These are phyloP conservation scores for Andrena dorsata DNA, from an alignment of 2,888 invertebrate species.

Conservation along the genomic window DNA sequence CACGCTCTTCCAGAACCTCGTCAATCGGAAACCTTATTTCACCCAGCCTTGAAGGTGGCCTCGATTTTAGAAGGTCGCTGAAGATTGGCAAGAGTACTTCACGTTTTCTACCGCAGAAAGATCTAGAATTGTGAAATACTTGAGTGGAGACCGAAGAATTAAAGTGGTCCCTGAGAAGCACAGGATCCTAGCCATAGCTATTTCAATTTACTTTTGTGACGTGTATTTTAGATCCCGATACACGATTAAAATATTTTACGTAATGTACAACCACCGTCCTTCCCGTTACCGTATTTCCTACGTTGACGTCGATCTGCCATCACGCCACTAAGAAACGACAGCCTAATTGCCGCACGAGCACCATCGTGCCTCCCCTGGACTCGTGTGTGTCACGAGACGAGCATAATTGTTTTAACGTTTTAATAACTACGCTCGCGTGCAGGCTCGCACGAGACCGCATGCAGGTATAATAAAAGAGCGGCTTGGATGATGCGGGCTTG, in stretches of 20 bases:
- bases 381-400: conserved; percentile 72
- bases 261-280: conserved; percentile 36
- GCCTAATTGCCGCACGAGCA: conserved; percentile 72
- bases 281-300: conserved; percentile 40
- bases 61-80: no score
- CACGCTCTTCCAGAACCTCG: not conserved
- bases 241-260: conserved; percentile 69
- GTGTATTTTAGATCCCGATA: conserved; percentile 45
- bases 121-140: no score
- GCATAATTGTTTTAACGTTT: conserved; percentile 83
- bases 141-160: no score
- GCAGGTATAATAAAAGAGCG: conserved; percentile 42
- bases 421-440: conserved; percentile 82
- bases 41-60: no score
- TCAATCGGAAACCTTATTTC: not conserved
- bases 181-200: not conserved
- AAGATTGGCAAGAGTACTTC: no score
- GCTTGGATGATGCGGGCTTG: conserved; percentile 24
- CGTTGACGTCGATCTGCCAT: conserved; percentile 35
- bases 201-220: not conserved
- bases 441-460: conserved; percentile 37
- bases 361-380: conserved; percentile 20
- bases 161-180: no score
- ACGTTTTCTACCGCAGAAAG: no score
- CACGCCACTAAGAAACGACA: conserved; percentile 67